Evolutionary conservation across 2,113 vertebrate species (phyloP), one percentile per base, ranked within the genome.

Genomic region (Tympanuchus pallidicinctus): DNA sequence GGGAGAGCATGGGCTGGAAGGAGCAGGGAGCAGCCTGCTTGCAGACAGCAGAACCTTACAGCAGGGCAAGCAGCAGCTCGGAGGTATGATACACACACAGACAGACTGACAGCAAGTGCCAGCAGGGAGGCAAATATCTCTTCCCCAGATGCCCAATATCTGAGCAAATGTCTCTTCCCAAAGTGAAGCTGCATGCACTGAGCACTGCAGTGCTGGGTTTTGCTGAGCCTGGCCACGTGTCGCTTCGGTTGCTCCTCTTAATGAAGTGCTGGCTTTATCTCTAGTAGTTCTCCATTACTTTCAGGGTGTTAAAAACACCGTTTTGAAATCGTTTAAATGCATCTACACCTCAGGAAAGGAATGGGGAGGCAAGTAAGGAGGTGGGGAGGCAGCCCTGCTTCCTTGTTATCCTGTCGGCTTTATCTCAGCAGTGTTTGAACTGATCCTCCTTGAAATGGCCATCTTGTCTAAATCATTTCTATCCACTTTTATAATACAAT

Each of bases 1-100:
- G 91, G 85, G 47, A 94, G 92, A 54, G 65, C 93, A 91, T 81
- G 82, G 42, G 88, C 76, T 8, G 10, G 13, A 17, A 57, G 77
- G 91, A 71, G 70, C 20, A 82, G 87, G 83, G 90, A 56, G 86
- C 88, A 36, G 69, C 38, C 84, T 93, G 95, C 89, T 96, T 50
- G 3, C 92, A 43, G 87, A 95, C 94, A 65, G 20, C 4, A 71
- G 77, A 79, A 19, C 75, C 3, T 88, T 43, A 27, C 79, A 77
- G 84, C 24, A 17, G 88, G 34, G 66, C 4, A 25, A 69, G 87
- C 78, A 48, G 56, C 82, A 30, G 76, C 82, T 79, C 48, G 11
- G 76, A 63, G 27, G 67, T 15, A 70, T 84, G 72, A 22, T 2
- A 4, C 3, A 8, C 11, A 24, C 18, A 43, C 78, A 90, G 52